Percentiles rank a stretch among this genome's conserved stretches.
Conservation (phyloP, 2,888 invertebrate genomes). For the Meiosimyza decipiens region DNA sequence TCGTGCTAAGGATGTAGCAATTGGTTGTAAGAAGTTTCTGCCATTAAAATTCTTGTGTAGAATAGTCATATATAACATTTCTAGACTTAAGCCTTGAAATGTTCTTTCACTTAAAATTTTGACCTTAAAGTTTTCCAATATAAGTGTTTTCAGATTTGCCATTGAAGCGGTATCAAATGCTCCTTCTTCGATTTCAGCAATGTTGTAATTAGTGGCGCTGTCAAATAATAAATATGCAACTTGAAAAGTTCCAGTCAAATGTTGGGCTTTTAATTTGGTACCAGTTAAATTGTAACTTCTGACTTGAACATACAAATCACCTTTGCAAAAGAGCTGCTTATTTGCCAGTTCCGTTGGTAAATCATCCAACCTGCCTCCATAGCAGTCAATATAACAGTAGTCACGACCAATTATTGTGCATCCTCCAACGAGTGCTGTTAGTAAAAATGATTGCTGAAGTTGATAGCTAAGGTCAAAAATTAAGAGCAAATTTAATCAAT, state of each 20-base stretch:
- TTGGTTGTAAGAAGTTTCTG: slow-evolving; percentile 45
- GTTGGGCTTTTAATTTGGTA: slow-evolving; percentile 33
- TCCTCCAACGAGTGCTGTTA: slow-evolving; percentile 4
- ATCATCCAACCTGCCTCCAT: slow-evolving; percentile 28
- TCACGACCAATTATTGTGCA: no score
- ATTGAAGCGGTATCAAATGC: slow-evolving; percentile 46
- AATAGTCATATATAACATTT: slow-evolving; percentile 48
- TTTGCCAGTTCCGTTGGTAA: slow-evolving; percentile 31
- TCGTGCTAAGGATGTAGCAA: slow-evolving; percentile 41
- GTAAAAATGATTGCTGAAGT: background rate
- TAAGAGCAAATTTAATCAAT: no score
- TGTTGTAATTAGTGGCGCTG: slow-evolving; percentile 22
- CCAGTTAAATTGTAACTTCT: slow-evolving; percentile 43
- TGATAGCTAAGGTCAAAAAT: background rate
- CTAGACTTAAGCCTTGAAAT: slow-evolving; percentile 47
- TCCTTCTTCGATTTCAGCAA: slow-evolving; percentile 43
- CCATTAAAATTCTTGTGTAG: slow-evolving; percentile 33
- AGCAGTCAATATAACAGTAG: slow-evolving; percentile 34
- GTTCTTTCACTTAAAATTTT: slow-evolving; percentile 35
- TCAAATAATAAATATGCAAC: slow-evolving; percentile 44
- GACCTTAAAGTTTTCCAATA: slow-evolving; percentile 40
- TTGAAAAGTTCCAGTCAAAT: slow-evolving; percentile 41
- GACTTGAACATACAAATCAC: slow-evolving; percentile 35
- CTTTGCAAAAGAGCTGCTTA: slow-evolving; percentile 23
- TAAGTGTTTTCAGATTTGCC: slow-evolving; percentile 40